Percentiles rank a stretch among this genome's conserved stretches.
Evolutionary conservation across 2,113 vertebrate species (phyloP).

Genomic region (Mesitornis unicolor): DNA sequence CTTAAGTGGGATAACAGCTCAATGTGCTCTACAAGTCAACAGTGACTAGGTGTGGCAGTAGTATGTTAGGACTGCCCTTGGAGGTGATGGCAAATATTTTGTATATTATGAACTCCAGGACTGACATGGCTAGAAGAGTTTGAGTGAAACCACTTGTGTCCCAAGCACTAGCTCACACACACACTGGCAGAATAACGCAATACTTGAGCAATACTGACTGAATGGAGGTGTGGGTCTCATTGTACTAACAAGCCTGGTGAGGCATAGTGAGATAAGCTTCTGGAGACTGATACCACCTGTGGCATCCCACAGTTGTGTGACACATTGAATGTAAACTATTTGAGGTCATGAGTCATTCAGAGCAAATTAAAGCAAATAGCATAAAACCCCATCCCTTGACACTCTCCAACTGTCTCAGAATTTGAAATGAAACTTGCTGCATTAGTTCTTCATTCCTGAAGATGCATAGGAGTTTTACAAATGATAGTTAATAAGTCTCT

Average conservation of each 20-base stretch:
- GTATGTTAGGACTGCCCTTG: neutral
- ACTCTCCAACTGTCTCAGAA: neutral
- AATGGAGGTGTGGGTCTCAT: neutral
- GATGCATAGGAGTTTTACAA: neutral
- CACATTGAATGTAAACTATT: neutral
- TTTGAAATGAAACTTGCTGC: neutral
- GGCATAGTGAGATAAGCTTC: neutral
- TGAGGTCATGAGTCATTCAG: neutral
- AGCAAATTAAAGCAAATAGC: neutral
- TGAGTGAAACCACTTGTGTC: neutral
- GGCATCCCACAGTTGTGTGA: neutral
- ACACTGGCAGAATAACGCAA: neutral
- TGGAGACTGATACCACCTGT: neutral
- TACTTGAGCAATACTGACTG: neutral
- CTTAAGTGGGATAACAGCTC: neutral
- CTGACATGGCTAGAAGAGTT: neutral
- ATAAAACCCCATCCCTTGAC: neutral
- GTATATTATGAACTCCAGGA: neutral
- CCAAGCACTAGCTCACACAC: fast-evolving
- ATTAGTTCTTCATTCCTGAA: neutral
- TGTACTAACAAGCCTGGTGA: neutral
- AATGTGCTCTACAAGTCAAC: neutral
- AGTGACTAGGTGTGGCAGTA: neutral
- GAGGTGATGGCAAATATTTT: neutral
- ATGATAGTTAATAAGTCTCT: neutral